These are phyloP conservation scores for Carcharodon carcharias DNA, from an alignment of 2,797 vertebrate genomes.

Conservation along the genomic window DNA sequence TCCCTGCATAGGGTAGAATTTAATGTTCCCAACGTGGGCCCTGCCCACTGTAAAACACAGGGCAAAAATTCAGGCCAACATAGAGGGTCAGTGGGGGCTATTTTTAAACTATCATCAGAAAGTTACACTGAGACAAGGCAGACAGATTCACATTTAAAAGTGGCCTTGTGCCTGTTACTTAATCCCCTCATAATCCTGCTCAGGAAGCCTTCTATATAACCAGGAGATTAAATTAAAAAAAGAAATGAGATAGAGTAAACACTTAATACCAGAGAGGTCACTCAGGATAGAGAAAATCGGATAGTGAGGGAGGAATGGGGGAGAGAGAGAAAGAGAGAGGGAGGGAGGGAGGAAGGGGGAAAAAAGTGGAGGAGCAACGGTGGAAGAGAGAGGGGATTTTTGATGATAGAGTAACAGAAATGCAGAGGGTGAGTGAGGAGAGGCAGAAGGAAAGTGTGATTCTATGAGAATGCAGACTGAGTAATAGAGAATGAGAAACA, in stretches of 20 bases:
- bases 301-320: neutral
- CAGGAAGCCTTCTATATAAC: no score
- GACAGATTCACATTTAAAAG: neutral
- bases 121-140: neutral
- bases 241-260: neutral
- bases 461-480: no score
- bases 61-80: no score
- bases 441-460: no score
- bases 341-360: no score
- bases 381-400: neutral
- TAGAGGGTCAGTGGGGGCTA: no score
- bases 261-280: neutral
- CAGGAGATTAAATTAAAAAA: neutral
- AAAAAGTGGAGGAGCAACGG: neutral
- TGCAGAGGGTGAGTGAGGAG: neutral
- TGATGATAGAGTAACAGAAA: neutral
- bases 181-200: neutral
- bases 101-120: no score
- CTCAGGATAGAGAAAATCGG: neutral
- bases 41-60: no score
- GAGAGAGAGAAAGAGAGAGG: no score
- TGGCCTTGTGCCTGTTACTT: neutral
- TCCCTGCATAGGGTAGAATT: no score
- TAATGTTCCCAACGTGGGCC: no score
- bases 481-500: no score